phyloP scores from a whole-genome alignment of 2,888 invertebrate genomes.

The Cremastinae sp. region DNA sequence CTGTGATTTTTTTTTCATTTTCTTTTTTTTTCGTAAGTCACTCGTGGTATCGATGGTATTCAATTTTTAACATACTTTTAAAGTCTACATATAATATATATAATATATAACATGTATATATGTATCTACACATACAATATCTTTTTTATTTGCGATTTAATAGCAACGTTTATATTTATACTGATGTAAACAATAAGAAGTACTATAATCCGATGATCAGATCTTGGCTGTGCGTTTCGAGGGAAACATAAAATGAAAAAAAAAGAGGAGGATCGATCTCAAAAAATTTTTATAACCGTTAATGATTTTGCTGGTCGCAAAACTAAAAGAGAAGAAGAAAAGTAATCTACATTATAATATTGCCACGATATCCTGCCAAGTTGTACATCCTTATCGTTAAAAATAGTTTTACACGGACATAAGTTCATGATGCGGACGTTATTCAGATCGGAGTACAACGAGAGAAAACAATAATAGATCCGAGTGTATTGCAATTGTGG shows the following conservation, averaged over 20 bases:
- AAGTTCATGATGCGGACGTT: constrained; percentile 22
- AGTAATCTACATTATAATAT: constrained; percentile 61
- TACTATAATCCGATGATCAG: constrained; percentile 70
- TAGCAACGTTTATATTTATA: constrained; percentile 40
- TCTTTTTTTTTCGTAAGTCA: constrained; percentile 48
- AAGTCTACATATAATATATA: constrained; percentile 4
- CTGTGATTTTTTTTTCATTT: no score
- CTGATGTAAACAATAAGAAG: constrained; percentile 54
- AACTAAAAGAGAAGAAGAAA: constrained; percentile 53
- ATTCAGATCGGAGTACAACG: constrained; percentile 27
- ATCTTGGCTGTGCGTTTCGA: constrained; percentile 71
- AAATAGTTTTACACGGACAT: constrained; percentile 70
- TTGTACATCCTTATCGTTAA: constrained; percentile 67
- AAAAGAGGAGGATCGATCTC: constrained; percentile 55
- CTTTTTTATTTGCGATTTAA: constrained; percentile 38
- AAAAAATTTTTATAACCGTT: constrained; percentile 60
- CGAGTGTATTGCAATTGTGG: constrained; percentile 55
- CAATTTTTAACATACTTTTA: constrained; percentile 32
- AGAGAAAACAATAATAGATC: constrained; percentile 22
- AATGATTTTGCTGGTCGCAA: constrained; percentile 64
- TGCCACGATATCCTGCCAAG: constrained; percentile 74
- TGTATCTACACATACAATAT: constrained; percentile 42
- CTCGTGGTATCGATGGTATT: constrained; percentile 51
- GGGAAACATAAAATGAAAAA: constrained; percentile 53
- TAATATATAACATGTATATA: constrained; percentile 23